Conservation (phyloP, 2,113 vertebrate species). For the Osmerus mordax region DNA sequence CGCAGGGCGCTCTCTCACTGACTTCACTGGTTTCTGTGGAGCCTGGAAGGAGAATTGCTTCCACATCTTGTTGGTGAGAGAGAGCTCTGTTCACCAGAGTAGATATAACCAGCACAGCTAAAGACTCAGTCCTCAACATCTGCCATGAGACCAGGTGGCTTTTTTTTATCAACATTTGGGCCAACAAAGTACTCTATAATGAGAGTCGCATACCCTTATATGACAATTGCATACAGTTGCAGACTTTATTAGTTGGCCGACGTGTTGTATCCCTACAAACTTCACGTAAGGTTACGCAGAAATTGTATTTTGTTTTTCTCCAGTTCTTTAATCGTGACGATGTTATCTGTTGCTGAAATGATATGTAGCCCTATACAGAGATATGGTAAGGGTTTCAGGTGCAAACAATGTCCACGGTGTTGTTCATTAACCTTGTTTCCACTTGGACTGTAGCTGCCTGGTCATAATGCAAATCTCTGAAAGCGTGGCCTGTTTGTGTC, state of each 20-base stretch:
- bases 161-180: no score
- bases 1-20: background rate
- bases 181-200: no score
- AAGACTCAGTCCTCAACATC: no score
- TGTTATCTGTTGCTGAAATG: slow-evolving; percentile 15
- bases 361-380: slow-evolving; percentile 15
- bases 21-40: slow-evolving; percentile 24
- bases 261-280: background rate
- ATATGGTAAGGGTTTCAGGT: slow-evolving; percentile 17
- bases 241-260: background rate
- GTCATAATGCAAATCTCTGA: background rate
- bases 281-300: background rate
- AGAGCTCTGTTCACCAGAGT: background rate
- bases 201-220: no score
- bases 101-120: no score
- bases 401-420: background rate
- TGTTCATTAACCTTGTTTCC: background rate
- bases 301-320: background rate
- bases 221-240: background rate
- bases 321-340: slow-evolving; percentile 20
- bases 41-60: slow-evolving; percentile 20
- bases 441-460: no score
- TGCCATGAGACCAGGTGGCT: no score
- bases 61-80: slow-evolving; percentile 24
- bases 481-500: background rate